Evolutionary conservation across 2,888 invertebrate species (phyloP).

Genomic region (Cryptus armator): DNA sequence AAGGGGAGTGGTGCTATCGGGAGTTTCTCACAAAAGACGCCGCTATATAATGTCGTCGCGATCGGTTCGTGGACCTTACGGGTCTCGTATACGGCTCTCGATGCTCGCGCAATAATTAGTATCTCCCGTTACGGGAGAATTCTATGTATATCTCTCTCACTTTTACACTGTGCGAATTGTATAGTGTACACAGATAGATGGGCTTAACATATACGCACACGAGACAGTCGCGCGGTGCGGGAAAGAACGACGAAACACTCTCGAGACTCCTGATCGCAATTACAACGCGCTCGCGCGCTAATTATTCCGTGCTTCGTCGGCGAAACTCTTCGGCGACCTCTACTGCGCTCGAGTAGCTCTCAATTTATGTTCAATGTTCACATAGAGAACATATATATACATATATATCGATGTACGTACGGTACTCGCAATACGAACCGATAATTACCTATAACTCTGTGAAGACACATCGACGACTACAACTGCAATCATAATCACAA

Average conservation of each 20-base stretch:
- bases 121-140: conserved; percentile 52
- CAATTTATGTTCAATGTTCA: conserved; percentile 14
- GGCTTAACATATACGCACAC: background rate
- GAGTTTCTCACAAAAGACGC: conserved; percentile 32
- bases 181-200: conserved; percentile 2
- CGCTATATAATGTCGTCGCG: background rate
- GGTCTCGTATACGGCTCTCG: conserved; percentile 1
- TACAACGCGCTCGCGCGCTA: conserved; percentile 70
- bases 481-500: background rate
- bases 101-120: conserved; percentile 46
- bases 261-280: conserved; percentile 68
- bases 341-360: conserved; percentile 39
- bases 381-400: background rate
- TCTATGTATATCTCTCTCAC: conserved; percentile 3
- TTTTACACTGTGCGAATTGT: conserved; percentile 9
- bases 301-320: conserved; percentile 71
- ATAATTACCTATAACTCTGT: conserved; percentile 52
- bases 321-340: conserved; percentile 67
- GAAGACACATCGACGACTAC: conserved; percentile 33
- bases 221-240: conserved; percentile 34
- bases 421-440: conserved; percentile 25
- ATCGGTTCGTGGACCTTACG: conserved; percentile 36
- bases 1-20: conserved; percentile 11
- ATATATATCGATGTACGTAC: background rate
- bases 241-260: conserved; percentile 43